Conservation (phyloP, 2,888 invertebrate species). For the Sinotaia quadrata region DNA sequence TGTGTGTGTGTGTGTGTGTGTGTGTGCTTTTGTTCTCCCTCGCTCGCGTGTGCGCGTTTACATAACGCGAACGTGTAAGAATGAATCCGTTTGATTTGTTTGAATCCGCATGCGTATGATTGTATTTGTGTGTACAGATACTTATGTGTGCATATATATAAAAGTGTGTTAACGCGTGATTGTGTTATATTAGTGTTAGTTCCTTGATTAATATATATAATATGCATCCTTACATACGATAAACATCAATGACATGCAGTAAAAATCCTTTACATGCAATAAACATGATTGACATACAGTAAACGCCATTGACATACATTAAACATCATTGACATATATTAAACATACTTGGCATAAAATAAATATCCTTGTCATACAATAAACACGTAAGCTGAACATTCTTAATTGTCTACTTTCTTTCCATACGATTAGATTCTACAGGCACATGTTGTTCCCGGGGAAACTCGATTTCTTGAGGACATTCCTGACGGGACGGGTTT, state of each 20-base stretch:
- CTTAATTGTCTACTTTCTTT: not conserved
- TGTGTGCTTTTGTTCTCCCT: not conserved
- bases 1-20: not conserved
- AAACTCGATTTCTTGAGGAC: slow-evolving; percentile 40
- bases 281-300: too few species aligned
- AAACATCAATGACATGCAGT: too few species aligned
- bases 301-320: too few species aligned
- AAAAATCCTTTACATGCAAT: too few species aligned
- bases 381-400: not conserved
- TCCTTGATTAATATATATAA: too few species aligned
- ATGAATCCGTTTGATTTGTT: too few species aligned
- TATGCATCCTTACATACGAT: too few species aligned
- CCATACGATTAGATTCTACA: slow-evolving; percentile 42
- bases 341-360: too few species aligned
- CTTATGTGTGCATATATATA: slow-evolving; percentile 8
- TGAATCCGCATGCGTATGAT: not conserved
- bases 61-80: too few species aligned
- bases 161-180: slow-evolving; percentile 2
- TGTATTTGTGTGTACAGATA: slow-evolving; percentile 1
- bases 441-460: slow-evolving; percentile 46
- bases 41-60: not conserved
- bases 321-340: too few species aligned
- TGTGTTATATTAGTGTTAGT: too few species aligned
- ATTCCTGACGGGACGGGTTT: slow-evolving; percentile 43
- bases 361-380: too few species aligned